Evolutionary conservation across 2,113 vertebrate species (phyloP).

Genomic region (Leptobrachium ailaonicum): DNA sequence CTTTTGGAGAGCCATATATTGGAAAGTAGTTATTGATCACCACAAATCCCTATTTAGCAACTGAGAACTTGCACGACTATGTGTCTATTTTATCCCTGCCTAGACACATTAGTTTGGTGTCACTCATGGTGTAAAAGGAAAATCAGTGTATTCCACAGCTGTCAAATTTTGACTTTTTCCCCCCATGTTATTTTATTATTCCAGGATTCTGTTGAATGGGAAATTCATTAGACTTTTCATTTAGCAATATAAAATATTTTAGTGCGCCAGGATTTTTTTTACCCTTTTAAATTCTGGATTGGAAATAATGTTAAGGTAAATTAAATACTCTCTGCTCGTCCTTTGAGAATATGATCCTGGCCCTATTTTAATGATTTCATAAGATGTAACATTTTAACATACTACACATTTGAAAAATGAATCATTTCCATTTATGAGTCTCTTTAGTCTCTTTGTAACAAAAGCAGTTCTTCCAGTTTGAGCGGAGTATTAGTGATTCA

Average conservation of each 20-base stretch:
- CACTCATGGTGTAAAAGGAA: too few relatives aligned
- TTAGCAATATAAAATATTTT: neutral
- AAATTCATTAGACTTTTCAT: neutral
- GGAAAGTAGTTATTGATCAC: too few relatives aligned
- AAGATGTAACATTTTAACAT: conserved; percentile 7
- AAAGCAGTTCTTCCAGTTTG: conserved; percentile 37
- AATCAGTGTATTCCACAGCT: too few relatives aligned
- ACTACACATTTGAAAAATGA: conserved; percentile 35
- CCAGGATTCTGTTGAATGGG: neutral
- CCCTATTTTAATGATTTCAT: conserved; percentile 6
- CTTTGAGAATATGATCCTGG: neutral
- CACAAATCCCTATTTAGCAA: too few relatives aligned
- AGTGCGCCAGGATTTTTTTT: neutral
- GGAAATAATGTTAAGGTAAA: conserved; percentile 1
- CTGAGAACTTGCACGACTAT: too few relatives aligned
- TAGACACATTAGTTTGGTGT: too few relatives aligned
- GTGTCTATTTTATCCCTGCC: too few relatives aligned
- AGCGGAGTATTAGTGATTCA: conserved; percentile 35
- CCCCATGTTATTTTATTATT: neutral
- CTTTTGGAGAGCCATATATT: too few relatives aligned
- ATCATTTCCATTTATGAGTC: conserved; percentile 46
- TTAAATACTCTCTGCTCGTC: neutral
- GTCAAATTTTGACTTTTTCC: too few relatives aligned
- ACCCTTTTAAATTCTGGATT: neutral
- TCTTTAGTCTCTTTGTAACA: conserved; percentile 38